Base-by-base conservation (phyloP, 2,888 invertebrate genomes). In the Crepidodera aurea region DNA sequence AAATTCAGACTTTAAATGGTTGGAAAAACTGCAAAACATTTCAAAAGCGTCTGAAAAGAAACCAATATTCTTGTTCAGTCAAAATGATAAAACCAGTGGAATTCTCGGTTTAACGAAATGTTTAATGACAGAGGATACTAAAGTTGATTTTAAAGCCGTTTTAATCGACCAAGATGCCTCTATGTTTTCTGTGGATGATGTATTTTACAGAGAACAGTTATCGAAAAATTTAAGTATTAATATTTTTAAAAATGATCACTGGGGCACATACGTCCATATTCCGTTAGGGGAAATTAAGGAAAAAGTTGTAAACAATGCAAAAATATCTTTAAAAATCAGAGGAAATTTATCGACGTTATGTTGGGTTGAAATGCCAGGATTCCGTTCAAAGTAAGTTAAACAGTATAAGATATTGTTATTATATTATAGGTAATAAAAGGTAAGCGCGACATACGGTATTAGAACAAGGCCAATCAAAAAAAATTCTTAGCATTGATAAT, bases 301-400 rank as follows among this genome's bases (percentile, higher is more conserved):
- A 4, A 65, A 54, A 19, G 42, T 63, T 10, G 65, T 64, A 4
- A 16, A 71, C 85, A 29, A 89, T 90, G 5, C 86, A 89, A 22
- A 56, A 5, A 44, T 59, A n/a, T 27, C 50, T 1, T 39, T 68
- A 16, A 27, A 40, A 51, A 66, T 63, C 0, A 16, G 59, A 1
- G 96, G 96, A 54, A 96, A 97, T 78, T 82, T 97, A 53, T 90
- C 92, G 0, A 89, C 92, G 0, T 76, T 97, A 44, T 84, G 82
- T 2, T 94, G 93, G 93, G 80, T 93, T 10, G 88, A 95, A 78
- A 89, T 89, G 1, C 83, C 85, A 0, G 15, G 42, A 1, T 44
- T 51, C 34, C 37, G 40, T 19, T 10, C 15, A 7, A 62, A 59
- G 66, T 70, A 56, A 63, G n/a, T n/a, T n/a, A n/a, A n/a, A n/a